A percentile compares a stretch with the other conserved stretches of the same genome.
phyloP scores from a whole-genome alignment of 2,888 invertebrate species.

The Odontocolon sp. region DNA sequence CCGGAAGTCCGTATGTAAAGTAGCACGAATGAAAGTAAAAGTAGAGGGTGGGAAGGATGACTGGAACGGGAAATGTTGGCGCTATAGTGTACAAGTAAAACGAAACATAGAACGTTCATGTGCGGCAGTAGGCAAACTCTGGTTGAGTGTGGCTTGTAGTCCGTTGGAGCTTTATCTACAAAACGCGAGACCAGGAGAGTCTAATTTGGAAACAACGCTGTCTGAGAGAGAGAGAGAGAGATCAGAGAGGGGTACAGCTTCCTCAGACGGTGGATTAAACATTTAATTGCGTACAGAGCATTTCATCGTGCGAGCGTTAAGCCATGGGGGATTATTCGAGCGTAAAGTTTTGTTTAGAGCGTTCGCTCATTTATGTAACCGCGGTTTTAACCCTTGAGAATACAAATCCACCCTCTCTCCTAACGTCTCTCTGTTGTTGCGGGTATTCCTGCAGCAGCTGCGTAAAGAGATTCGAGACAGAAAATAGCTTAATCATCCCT shows the following conservation, averaged over 20 bases:
- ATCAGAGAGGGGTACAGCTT: neutral
- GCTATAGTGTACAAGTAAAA: neutral
- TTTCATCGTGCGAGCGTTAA: constrained; percentile 40
- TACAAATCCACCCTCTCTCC: neutral
- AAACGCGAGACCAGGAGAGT: constrained; percentile 28
- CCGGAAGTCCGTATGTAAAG: constrained; percentile 12
- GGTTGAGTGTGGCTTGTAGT: constrained; percentile 12
- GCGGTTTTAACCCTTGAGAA: constrained; percentile 6
- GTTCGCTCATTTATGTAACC: constrained; percentile 15
- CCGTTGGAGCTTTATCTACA: constrained; percentile 12
- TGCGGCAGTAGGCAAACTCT: constrained; percentile 16
- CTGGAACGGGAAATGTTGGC: neutral
- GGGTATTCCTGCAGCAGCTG: no score
- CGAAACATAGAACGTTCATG: constrained; percentile 16
- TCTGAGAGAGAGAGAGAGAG: neutral
- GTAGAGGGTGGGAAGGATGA: no score
- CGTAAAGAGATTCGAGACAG: no score
- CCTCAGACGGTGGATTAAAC: constrained; percentile 48
- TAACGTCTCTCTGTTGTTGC: neutral
- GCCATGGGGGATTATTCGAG: constrained; percentile 10
- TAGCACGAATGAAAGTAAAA: neutral
- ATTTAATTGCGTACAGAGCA: constrained; percentile 40
- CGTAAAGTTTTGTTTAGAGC: constrained; percentile 30
- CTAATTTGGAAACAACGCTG: constrained; percentile 15
- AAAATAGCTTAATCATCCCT: no score